Conservation (phyloP, 1,140 invertebrate genomes). For the Zaprionus ornatus region DNA sequence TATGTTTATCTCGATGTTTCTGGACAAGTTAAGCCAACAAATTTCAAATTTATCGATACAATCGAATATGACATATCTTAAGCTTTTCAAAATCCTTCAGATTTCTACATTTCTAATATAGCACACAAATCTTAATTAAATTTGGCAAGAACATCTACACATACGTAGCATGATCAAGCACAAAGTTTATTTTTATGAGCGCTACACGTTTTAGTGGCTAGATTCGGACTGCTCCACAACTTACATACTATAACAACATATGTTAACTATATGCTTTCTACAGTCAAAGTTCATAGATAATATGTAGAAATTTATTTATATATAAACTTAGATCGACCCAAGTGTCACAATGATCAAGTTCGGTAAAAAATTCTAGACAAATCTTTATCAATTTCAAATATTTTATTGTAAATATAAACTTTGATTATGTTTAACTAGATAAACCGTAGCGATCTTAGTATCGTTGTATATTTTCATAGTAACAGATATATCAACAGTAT, state of each 20-base stretch:
- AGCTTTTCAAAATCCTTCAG: not conserved
- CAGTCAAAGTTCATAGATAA: not conserved
- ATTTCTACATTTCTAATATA: not conserved
- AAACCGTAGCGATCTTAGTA: not conserved
- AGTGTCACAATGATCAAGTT: not conserved
- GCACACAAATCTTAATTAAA: not conserved
- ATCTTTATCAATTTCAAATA: not conserved
- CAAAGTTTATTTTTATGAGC: conserved; percentile 7
- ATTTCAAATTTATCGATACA: not conserved
- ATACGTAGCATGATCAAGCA: conserved; percentile 5
- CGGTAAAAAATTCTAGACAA: not conserved
- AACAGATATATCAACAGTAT: conserved; percentile 1
- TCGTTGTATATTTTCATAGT: not conserved
- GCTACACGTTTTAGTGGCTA: not conserved
- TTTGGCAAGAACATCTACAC: conserved; percentile 1
- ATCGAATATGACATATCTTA: conserved; percentile 4
- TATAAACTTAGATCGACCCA: not conserved
- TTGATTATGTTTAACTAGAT: not conserved
- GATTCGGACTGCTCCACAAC: not conserved
- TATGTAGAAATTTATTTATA: not conserved
- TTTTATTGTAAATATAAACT: not conserved
- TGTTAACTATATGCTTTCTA: not conserved
- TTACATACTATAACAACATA: not conserved
- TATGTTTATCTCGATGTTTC: not conserved
- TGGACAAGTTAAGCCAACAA: not conserved